Evolutionary conservation across 2,113 vertebrate species (phyloP).

Genomic region (Phalacrocorax pelagicus): DNA sequence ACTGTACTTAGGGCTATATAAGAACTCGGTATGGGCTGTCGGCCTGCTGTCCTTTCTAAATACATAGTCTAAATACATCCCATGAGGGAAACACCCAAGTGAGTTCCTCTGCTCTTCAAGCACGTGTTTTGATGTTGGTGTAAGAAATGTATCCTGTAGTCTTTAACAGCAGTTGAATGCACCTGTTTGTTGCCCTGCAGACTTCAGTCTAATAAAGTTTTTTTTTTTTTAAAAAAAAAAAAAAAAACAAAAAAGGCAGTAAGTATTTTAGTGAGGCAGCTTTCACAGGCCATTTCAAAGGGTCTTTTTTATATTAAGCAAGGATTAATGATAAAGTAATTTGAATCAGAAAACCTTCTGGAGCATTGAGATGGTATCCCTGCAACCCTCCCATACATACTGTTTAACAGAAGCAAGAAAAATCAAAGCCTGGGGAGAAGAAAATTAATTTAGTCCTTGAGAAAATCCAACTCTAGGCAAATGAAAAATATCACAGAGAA

Average conservation of each 20-base stretch:
- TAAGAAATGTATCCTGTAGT: neutral
- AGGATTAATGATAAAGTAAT: slow-evolving; percentile 1
- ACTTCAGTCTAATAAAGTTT: neutral
- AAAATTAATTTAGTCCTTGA: slow-evolving; percentile 35
- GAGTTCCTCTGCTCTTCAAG: neutral
- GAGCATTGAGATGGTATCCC: neutral
- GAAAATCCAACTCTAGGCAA: slow-evolving; percentile 27
- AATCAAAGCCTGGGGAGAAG: neutral
- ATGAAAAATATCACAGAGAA: neutral
- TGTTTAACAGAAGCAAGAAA: neutral
- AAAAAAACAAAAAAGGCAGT: neutral
- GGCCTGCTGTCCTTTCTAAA: neutral
- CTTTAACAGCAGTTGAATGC: neutral
- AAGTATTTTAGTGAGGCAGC: neutral
- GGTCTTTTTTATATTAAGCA: neutral
- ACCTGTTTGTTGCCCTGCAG: neutral
- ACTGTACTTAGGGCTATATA: neutral
- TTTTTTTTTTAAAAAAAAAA: neutral
- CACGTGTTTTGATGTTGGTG: neutral
- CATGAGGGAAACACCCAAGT: neutral
- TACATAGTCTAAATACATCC: neutral
- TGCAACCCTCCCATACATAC: neutral
- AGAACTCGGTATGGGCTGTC: neutral
- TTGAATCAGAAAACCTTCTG: neutral
- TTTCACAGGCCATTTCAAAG: neutral